A percentile compares a stretch with the other conserved stretches of the same genome.
phyloP scores from a whole-genome alignment of 2,888 invertebrate genomes.

The Phengaris alcon region DNA sequence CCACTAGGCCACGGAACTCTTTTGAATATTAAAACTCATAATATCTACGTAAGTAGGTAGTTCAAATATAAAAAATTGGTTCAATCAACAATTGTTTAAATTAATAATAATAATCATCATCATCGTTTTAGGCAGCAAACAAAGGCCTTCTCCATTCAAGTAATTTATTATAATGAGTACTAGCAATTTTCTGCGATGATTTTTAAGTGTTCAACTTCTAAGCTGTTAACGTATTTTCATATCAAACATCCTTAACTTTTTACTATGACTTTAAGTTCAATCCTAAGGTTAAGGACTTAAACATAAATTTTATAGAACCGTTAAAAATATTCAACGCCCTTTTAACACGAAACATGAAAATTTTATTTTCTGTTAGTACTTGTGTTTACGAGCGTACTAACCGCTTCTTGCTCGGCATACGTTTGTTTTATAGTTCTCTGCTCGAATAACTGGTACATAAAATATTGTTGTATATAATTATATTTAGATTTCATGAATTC shows the following conservation, averaged over 20 bases:
- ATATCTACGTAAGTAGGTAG: no score
- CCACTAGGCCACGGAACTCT: no score
- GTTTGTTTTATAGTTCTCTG: slow-evolving; percentile 41
- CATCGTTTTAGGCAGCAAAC: no score
- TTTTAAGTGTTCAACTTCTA: not conserved
- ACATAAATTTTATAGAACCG: slow-evolving; percentile 29
- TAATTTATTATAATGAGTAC: no score
- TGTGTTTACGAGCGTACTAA: slow-evolving; percentile 42
- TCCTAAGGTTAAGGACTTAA: not conserved
- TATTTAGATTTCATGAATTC: not conserved
- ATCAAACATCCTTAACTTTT: not conserved
- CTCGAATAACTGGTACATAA: slow-evolving; percentile 25
- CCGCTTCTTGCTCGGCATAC: slow-evolving; percentile 37
- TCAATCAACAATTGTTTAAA: no score
- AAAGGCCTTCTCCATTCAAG: no score
- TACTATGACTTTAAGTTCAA: not conserved
- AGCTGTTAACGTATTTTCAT: not conserved
- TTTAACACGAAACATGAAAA: slow-evolving; percentile 42
- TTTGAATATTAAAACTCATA: no score
- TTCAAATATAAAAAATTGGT: no score
- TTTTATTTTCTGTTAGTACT: slow-evolving; percentile 36
- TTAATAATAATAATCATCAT: no score
- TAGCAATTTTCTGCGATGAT: not conserved
- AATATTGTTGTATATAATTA: slow-evolving; percentile 2
- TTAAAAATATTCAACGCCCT: slow-evolving; percentile 37